Percentiles rank a stretch among this genome's conserved stretches.
Conservation (phyloP, 2,888 invertebrate genomes). For the Eulithis testata region DNA sequence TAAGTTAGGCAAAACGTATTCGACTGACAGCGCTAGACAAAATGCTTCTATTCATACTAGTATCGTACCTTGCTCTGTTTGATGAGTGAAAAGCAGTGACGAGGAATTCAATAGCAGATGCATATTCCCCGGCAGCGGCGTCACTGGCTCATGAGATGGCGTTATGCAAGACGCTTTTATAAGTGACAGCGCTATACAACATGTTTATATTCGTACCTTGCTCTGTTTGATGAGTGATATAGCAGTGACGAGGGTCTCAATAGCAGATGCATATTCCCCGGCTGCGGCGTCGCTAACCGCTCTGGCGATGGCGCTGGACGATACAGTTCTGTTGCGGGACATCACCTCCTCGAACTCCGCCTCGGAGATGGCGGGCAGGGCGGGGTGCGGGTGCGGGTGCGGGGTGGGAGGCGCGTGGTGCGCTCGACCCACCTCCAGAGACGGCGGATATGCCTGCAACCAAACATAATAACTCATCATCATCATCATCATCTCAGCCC, state of each 20-base stretch:
- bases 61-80: too few relatives aligned
- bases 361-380: constrained; percentile 87
- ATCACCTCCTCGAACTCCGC: constrained; percentile 98
- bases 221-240: constrained; percentile 99
- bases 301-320: constrained; percentile 97
- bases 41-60: too few relatives aligned
- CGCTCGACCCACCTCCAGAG: constrained; percentile 51
- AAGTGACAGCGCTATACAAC: too few relatives aligned
- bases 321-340: constrained; percentile 98
- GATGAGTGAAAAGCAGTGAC: too few relatives aligned
- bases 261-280: constrained; percentile 98
- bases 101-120: too few relatives aligned
- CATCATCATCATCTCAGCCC: too few relatives aligned
- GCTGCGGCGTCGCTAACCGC: constrained; percentile 99
- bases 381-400: constrained; percentile 52
- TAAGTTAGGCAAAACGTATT: too few relatives aligned
- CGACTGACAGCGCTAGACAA: too few relatives aligned
- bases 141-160: too few relatives aligned
- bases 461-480: too few relatives aligned
- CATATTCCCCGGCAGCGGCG: too few relatives aligned
- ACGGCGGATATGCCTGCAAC: constrained; percentile 48
- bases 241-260: constrained; percentile 99
- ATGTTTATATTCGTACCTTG: constrained; percentile 76
- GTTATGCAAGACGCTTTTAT: too few relatives aligned
- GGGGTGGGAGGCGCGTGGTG: constrained; percentile 49